Conservation (phyloP, 2,888 invertebrate species). For the Melikaiella ostensackeni region DNA sequence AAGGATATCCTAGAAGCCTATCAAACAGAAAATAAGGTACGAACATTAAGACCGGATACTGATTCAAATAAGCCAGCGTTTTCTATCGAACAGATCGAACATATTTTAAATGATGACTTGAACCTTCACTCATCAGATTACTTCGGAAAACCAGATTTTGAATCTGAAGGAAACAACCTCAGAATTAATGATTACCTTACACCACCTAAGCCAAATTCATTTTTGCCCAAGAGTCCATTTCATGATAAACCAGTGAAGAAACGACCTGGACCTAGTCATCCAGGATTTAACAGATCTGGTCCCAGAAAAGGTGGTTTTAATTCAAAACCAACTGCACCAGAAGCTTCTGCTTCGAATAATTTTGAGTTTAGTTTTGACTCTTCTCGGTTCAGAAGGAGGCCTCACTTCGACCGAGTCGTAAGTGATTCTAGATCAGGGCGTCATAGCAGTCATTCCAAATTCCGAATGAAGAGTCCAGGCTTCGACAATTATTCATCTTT, state of each 20-base stretch:
- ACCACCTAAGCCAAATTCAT: slow-evolving; percentile 65
- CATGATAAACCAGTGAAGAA: slow-evolving; percentile 66
- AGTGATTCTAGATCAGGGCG: slow-evolving; percentile 44
- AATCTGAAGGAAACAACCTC: slow-evolving; percentile 52
- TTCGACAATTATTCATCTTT: slow-evolving; percentile 61
- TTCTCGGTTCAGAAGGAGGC: slow-evolving; percentile 11
- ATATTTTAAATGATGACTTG: slow-evolving; percentile 66
- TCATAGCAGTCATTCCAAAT: slow-evolving; percentile 50
- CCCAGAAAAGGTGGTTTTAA: slow-evolving; percentile 42
- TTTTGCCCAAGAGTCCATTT: slow-evolving; percentile 66
- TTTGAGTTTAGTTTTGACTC: slow-evolving; percentile 45
- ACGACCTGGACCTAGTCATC: slow-evolving; percentile 58
- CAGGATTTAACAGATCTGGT: slow-evolving; percentile 57
- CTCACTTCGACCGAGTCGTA: slow-evolving; percentile 45
- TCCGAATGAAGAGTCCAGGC: slow-evolving; percentile 48
- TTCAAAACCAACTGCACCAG: slow-evolving; percentile 55
- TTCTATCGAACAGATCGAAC: slow-evolving; percentile 64
- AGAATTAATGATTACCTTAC: slow-evolving; percentile 68
- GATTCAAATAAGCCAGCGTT: slow-evolving; percentile 61
- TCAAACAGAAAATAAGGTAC: slow-evolving; percentile 67
- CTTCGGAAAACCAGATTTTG: background rate
- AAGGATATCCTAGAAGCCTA: slow-evolving; percentile 68
- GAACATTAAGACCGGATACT: slow-evolving; percentile 52
- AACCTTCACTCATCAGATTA: slow-evolving; percentile 55
- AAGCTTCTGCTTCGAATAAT: slow-evolving; percentile 60